Evolutionary conservation across 2,797 vertebrate genomes (phyloP), one percentile per base, ranked within the genome.

Genomic region (Orestias chungarensis): DNA sequence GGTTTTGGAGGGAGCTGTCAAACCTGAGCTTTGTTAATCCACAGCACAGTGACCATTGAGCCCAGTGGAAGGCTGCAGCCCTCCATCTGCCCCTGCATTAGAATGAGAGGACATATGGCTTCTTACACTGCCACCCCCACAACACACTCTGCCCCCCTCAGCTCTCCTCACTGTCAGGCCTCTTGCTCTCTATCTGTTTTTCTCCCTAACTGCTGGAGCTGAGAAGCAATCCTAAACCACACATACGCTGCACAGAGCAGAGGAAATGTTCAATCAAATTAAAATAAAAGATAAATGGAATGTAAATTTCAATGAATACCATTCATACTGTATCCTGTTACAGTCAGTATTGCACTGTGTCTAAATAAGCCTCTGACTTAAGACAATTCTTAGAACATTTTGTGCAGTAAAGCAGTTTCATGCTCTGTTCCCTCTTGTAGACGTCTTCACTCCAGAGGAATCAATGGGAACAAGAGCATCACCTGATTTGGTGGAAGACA

Each of bases 51-150:
- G 77, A 80, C 74, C 79, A 38, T 75, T 72, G 71, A 84, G 79
- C 71, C 71, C 66, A 52, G 73, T 68, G 69, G 66, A 74, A 71
- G 81, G 74, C 82, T 43, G 1, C 68, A 44, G 82, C 68, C 2
- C 73, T 81, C 89, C 88, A 91, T 90, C 84, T 91, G 86, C 66
- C 76, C 71, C 59, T 68, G 80, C 73, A 80, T 86, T 87, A 85
- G 68, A 80, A 78, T 33, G 44, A n/a, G 42, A 75, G 70, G 83
- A 86, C 88, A 89, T 89, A 90, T 89, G 87, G 83, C 72, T 64
- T 54, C 68, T 75, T 57, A 76, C 75, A 57, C 66, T 40, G 29
- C 31, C 64, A 20, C 78, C 76, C 31, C 50, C 18, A 27, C 54
- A 31, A 31, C 47, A 29, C 40, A 11, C 61, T 23, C 49, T 29